Evolutionary conservation across 2,113 vertebrate species (phyloP), one percentile per base, ranked within the genome.

Genomic region (Neoarius graeffei): DNA sequence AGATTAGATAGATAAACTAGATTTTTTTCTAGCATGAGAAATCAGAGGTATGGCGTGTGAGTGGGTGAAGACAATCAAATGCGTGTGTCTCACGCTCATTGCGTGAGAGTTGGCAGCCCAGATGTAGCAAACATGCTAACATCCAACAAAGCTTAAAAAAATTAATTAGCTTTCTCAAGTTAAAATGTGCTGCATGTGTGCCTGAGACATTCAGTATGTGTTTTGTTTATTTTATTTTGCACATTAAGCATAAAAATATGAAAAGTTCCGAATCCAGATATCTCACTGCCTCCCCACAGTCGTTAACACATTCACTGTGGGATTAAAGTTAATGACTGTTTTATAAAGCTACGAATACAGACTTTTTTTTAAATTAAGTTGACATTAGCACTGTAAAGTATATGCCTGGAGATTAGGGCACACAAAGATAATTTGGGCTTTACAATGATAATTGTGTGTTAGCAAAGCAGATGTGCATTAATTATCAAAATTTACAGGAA

Each of bases 261-360:
- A 77, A 77, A 54, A 15, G 19, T 84, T 88, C 88, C 87, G 89
- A 84, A 85, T 87, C 89, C 91, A 94, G 89, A 92, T 93, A 92
- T 92, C 92, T 81, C 91, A 89, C 91, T 91, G 86, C 87, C 89
- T 56, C 87, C 86, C 84, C 56, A 4, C 80, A n/a, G 81, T 87
- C 74, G 90, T 94, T 91, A 93, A 82, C 89, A 90, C 86, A 86
- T 87, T 88, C 67, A 64, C 67, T 84, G 87, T 90, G 88, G 88
- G 92, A 84, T 91, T 90, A 89, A 93, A 92, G 30, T 69, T 91
- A 91, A 92, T 92, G 89, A 93, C 92, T 87, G 77, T 93, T 94
- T 94, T 91, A 94, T 93, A 91, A 92, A 91, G 86, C 89, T 90
- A 92, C 93, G 92, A 91, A 88, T 92, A 93, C 89, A 91, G 90